These are phyloP conservation scores for Lerema accius DNA, from an alignment of 1,140 invertebrate species.

Conservation along the genomic window DNA sequence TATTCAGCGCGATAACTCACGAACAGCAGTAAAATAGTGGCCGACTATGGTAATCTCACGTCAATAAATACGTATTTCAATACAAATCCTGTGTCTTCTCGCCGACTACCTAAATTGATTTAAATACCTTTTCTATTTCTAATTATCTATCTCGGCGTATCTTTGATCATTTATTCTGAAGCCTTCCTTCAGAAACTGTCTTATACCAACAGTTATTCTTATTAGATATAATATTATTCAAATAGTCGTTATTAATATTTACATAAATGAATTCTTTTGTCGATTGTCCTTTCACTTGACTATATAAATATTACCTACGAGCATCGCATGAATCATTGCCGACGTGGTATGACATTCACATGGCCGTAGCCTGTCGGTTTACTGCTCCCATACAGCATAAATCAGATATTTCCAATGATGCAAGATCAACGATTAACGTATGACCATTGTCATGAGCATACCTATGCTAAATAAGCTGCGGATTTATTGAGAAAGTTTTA, in stretches of 20 bases:
- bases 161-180: neutral
- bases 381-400: conserved; percentile 69
- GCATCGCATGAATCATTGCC: conserved; percentile 61
- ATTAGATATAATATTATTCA: too few relatives aligned
- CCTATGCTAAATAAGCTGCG: conserved; percentile 26
- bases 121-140: neutral
- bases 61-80: conserved; percentile 12
- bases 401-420: conserved; percentile 56
- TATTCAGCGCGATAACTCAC: conserved; percentile 45
- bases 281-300: conserved; percentile 38
- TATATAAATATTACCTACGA: conserved; percentile 47
- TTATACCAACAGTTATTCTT: too few relatives aligned
- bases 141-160: neutral
- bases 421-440: conserved; percentile 43
- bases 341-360: conserved; percentile 63
- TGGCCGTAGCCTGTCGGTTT: conserved; percentile 55
- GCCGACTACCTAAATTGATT: neutral
- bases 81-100: neutral
- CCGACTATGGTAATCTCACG: conserved; percentile 34
- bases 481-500: conserved; percentile 20
- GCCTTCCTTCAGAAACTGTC: neutral
- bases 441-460: conserved; percentile 39
- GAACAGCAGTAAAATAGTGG: conserved; percentile 39
- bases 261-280: neutral
- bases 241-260: too few relatives aligned